Percentiles rank a stretch among this genome's conserved stretches.
phyloP scores from a whole-genome alignment of 2,797 vertebrate species.

The Gallinago nigripennis region DNA sequence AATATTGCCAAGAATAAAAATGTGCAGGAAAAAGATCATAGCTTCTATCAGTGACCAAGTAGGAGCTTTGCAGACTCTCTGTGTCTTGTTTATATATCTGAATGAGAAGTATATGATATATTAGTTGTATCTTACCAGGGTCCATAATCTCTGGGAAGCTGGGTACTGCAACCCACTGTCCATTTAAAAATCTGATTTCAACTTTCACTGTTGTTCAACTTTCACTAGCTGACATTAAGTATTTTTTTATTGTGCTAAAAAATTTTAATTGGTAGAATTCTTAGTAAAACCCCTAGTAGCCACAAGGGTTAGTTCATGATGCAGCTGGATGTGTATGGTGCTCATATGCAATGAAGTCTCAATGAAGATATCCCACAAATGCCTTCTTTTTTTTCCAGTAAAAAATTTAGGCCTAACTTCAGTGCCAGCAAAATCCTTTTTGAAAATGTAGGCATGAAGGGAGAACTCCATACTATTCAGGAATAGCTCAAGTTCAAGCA shows the following conservation, averaged over 20 bases:
- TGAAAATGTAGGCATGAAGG: too few species aligned
- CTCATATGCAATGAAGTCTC: not conserved
- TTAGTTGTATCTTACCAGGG: not conserved
- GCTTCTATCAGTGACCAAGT: constrained; percentile 32
- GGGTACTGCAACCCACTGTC: not conserved
- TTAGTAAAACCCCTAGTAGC: not conserved
- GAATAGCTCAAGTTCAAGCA: not conserved
- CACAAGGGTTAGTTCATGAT: not conserved
- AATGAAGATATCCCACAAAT: not conserved
- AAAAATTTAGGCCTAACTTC: not conserved
- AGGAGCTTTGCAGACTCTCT: not conserved
- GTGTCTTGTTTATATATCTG: not conserved
- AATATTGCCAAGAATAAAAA: constrained; percentile 31
- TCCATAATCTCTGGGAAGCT: not conserved
- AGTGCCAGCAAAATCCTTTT: too few species aligned
- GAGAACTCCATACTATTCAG: not conserved
- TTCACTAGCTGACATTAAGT: not conserved
- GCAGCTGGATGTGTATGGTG: not conserved
- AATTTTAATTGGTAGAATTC: not conserved
- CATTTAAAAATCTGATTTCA: not conserved
- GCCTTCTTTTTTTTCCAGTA: not conserved
- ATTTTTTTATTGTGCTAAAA: not conserved
- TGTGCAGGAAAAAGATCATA: not conserved
- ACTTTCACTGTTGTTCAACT: not conserved
- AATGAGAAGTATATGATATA: not conserved